Evolutionary conservation across 2,888 invertebrate genomes (phyloP), one percentile per base, ranked within the genome.

Genomic region (Hydrotaea cyrtoneurina): DNA sequence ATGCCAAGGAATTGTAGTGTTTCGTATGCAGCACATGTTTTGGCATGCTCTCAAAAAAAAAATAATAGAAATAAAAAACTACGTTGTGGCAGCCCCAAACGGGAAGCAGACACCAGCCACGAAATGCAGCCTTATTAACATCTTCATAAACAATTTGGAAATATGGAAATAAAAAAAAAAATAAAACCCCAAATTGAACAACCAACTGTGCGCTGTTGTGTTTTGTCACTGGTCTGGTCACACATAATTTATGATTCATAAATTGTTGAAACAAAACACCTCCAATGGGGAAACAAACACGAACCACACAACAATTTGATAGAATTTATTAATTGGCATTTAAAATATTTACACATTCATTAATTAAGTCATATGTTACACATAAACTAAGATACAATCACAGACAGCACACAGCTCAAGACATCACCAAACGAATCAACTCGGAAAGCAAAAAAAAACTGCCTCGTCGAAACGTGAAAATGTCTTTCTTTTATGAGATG

Each of bases 261-360:
- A 74, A 46, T 74, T 62, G 46, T 15, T n/a, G 31, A 69, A 73
- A 57, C 46, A 13, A 71, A 75, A 75, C 71, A 78, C 50, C 80
- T 73, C 75, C 62, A 11, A 2, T n/a, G n/a, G n/a, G n/a, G n/a
- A n/a, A n/a, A n/a, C 17, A 13, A 39, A 36, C 15, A 21, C 23
- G 17, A 36, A 19, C 31, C 36, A 57, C 55, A 74, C 31, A 72
- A 17, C 62, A 43, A 15, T 73, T 74, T 43, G 59, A 17, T 13
- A 76, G 69, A 79, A 80, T 85, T 80, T 85, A 85, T 85, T 79
- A 85, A 85, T 82, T 82, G 82, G 79, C 77, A 82, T 82, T 85
- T 82, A 82, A 85, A 75, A 80, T 77, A 85, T 85, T 82, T 85
- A 82, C 85, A 85, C 79, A 85, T 64, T 82, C 85, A 85, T 85